Conservation (phyloP, 2,113 vertebrate species). For the Leucoraja erinaceus region DNA sequence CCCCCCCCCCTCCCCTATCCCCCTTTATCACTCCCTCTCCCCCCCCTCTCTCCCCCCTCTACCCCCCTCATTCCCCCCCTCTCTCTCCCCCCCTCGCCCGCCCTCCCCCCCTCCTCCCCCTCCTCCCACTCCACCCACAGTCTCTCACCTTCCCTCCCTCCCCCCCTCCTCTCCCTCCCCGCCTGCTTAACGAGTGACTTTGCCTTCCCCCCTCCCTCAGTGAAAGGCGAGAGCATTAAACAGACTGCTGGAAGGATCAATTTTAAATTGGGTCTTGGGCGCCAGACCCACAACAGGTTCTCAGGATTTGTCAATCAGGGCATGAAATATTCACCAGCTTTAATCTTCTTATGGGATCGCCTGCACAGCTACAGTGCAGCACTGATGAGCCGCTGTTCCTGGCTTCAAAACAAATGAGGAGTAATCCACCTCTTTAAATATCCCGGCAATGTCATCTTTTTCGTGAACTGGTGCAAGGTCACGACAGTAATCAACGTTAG, state of each 20-base stretch:
- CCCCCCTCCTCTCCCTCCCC: too few relatives aligned
- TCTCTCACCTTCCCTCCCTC: background rate
- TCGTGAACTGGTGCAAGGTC: background rate
- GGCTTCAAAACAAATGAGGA: conserved; percentile 24
- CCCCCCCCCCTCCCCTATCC: too few relatives aligned
- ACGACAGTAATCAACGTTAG: background rate
- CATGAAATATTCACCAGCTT: conserved; percentile 60
- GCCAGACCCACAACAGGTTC: conserved; percentile 44
- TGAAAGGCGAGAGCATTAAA: conserved; percentile 26
- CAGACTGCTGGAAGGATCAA: conserved; percentile 33
- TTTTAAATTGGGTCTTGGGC: conserved; percentile 42
- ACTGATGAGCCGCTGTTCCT: conserved; percentile 18
- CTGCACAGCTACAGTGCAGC: conserved; percentile 11
- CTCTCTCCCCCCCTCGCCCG: too few relatives aligned
- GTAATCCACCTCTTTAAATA: conserved; percentile 7
- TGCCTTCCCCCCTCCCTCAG: conserved; percentile 30
- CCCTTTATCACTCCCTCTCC: too few relatives aligned
- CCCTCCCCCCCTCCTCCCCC: too few relatives aligned
- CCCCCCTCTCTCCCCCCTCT: too few relatives aligned
- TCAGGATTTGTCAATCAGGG: conserved; percentile 48
- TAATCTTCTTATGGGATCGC: conserved; percentile 44
- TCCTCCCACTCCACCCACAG: background rate
- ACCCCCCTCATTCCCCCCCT: too few relatives aligned
- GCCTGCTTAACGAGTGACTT: background rate
- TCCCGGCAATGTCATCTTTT: background rate